Percentiles rank a stretch among this genome's conserved stretches.
Evolutionary conservation across 2,888 invertebrate species (phyloP).

Genomic region (Caenorhabditis sinica): DNA sequence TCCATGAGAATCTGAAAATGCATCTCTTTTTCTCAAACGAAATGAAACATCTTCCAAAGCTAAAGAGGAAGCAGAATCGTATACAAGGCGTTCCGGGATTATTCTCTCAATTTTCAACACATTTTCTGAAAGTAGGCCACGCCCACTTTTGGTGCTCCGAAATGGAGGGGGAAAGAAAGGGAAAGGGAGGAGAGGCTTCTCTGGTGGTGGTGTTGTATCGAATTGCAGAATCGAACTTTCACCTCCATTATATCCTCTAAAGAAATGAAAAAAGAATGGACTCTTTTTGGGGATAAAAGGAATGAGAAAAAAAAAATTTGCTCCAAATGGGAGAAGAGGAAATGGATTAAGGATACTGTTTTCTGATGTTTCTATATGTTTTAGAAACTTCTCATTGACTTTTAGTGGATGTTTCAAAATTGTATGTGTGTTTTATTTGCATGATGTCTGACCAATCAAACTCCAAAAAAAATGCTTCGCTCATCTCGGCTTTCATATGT

Average conservation of each 20-base stretch:
- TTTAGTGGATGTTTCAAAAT: neutral
- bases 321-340: slow-evolving; percentile 2
- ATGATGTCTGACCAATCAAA: slow-evolving; percentile 57
- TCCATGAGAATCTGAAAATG: slow-evolving; percentile 62
- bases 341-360: slow-evolving; percentile 1
- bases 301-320: slow-evolving; percentile 16
- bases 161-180: neutral
- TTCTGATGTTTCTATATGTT: neutral
- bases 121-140: slow-evolving; percentile 28
- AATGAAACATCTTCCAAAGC: neutral
- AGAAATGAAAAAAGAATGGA: slow-evolving; percentile 15
- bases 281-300: slow-evolving; percentile 16
- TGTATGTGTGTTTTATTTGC: slow-evolving; percentile 51
- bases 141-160: slow-evolving; percentile 48
- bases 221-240: slow-evolving; percentile 57
- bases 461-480: slow-evolving; percentile 23
- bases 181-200: slow-evolving; percentile 21
- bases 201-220: slow-evolving; percentile 37
- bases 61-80: neutral
- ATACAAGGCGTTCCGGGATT: slow-evolving; percentile 16
- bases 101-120: slow-evolving; percentile 1
- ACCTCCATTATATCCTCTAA: slow-evolving; percentile 50
- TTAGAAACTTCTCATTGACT: neutral
- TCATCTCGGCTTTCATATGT: slow-evolving; percentile 43
- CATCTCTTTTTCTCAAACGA: neutral